Evolutionary conservation across 2,888 invertebrate species (phyloP), one percentile per base, ranked within the genome.

Genomic region (Drosophila prostipennis): DNA sequence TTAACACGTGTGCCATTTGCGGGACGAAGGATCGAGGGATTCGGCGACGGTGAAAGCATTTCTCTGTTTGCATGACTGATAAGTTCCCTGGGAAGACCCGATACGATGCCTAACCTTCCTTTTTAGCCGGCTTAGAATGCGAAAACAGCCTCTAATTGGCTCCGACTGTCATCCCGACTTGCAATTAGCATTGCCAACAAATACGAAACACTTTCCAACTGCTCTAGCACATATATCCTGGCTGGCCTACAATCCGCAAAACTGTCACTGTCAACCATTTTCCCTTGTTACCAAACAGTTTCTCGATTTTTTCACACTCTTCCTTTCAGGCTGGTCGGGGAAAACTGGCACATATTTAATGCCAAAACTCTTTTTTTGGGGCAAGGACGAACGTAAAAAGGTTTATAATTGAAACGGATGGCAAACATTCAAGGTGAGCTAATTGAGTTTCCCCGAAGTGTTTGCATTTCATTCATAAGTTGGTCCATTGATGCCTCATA

Each of bases 1-100:
- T 78, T 72, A 86, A 83, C 89, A 81, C 77, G 79, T 79, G 74
- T 77, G 81, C 34, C 52, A n/a, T 51, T 39, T 52, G 34, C 52
- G 39, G 23, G 52, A 48, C 26, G n/a, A 14, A 14, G 23, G 39
- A n/a, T 19, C 32, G 43, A 11, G 40, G 34, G 32, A 16, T 23
- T 19, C 26, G n/a, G 43, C 32, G 32, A 37, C 11, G 52, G 82
- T 82, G 82, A 85, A 85, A 85, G 85, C 89, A 89, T 85, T 87
- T 85, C 76, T 74, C 89, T 84, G 83, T 84, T 87, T 85, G 87
- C 85, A 77, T 84, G 79, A 87, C 72, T 84, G 84, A 84, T 85
- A 85, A 87, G 84, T 74, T 71, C 39, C 42, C 67, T n/a, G 64
- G 16, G 48, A 23, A 16, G 43, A 46, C 6, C n/a, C 16, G 11